Evolutionary conservation across 2,797 vertebrate genomes (phyloP).

Genomic region (Acomys russatus): DNA sequence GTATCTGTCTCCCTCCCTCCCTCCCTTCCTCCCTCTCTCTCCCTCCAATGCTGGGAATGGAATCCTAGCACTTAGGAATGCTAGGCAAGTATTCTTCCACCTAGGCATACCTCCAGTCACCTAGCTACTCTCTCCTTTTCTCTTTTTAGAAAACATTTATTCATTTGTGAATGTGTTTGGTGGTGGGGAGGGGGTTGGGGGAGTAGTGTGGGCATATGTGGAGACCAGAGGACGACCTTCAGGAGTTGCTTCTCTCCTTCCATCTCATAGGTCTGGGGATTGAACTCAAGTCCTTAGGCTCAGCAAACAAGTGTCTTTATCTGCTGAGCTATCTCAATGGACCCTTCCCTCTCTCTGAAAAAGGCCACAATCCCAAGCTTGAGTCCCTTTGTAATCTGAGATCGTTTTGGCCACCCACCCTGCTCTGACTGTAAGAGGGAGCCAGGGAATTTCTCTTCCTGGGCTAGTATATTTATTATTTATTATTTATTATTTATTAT

Average conservation of each 20-base stretch:
- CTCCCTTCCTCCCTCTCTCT: neutral
- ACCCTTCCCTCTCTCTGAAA: neutral
- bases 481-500: too few species aligned
- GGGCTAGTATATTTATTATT: neutral
- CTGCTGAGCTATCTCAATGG: neutral
- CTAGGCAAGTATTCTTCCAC: neutral
- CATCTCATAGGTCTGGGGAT: neutral
- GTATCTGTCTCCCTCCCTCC: too few species aligned
- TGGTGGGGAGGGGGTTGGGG: too few species aligned
- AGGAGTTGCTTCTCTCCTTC: neutral
- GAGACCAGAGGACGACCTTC: neutral
- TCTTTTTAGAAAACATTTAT: neutral
- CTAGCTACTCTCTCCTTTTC: neutral
- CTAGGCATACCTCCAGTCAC: neutral
- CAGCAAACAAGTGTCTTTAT: neutral
- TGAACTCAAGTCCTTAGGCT: neutral
- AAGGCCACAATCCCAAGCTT: neutral
- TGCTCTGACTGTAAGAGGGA: neutral
- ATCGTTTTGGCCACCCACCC: neutral
- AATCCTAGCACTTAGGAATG: neutral
- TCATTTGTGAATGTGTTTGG: neutral
- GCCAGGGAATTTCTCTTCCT: neutral
- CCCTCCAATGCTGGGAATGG: neutral
- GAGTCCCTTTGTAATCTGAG: neutral
- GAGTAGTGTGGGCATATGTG: fast-evolving